Conservation (phyloP, 2,797 vertebrate species). For the Streptopelia turtur region DNA sequence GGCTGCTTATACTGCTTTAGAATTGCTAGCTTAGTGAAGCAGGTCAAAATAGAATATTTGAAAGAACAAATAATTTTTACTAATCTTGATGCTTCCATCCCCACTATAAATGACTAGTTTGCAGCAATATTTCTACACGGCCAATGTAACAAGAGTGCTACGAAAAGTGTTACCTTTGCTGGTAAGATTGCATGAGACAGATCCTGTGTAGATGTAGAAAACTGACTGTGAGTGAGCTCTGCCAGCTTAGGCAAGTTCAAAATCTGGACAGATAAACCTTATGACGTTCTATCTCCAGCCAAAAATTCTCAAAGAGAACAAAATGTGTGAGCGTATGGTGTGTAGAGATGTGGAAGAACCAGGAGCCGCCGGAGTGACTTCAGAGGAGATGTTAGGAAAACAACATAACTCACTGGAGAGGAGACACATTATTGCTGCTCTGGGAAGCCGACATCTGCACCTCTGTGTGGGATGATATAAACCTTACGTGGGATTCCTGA, state of each 20-base stretch:
- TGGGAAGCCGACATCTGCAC: slow-evolving; percentile 68
- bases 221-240: neutral
- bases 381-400: slow-evolving; percentile 55
- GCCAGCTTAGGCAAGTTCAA: slow-evolving; percentile 21
- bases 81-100: rapidly evolving
- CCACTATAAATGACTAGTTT: neutral
- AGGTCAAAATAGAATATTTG: neutral
- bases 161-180: neutral
- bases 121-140: neutral
- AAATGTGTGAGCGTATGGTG: neutral
- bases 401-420: slow-evolving; percentile 62
- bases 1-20: neutral
- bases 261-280: slow-evolving; percentile 12
- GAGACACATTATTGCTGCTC: slow-evolving; percentile 66
- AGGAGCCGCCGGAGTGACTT: slow-evolving; percentile 48
- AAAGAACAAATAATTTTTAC: neutral
- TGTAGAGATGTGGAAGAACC: slow-evolving; percentile 17
- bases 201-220: neutral
- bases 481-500: slow-evolving; percentile 66
- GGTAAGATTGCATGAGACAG: neutral
- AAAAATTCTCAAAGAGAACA: slow-evolving; percentile 36
- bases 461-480: slow-evolving; percentile 70
- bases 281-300: slow-evolving; percentile 5
- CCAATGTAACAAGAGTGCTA: neutral
- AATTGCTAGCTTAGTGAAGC: neutral